Base-by-base conservation (phyloP, 2,113 vertebrate genomes). In the Tenrec ecaudatus region DNA sequence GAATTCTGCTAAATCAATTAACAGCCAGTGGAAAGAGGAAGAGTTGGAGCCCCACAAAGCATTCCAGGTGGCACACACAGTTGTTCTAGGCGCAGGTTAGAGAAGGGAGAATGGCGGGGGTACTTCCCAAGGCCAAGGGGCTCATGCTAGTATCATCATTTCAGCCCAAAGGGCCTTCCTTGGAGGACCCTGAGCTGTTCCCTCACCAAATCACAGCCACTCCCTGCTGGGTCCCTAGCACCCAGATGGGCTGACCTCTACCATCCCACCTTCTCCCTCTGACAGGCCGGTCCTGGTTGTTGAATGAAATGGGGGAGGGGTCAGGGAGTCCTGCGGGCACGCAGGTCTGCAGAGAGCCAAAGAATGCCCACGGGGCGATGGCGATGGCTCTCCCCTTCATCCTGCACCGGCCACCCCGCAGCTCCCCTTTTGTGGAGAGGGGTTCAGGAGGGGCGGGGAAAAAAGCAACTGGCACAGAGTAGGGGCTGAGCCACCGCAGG, bases 21-120 rank as follows among this genome's bases (percentile, higher is more conserved):
- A 82, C 60, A 85, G 40, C 71, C 82, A 92, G 76, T 57, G 38
- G 58, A 80, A 91, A 93, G 89, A 6, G 47, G 62, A 19, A 62
- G 77, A 86, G 31, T 17, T 47, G 40, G 87, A 71, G 71, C 78
- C 22, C 57, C 83, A 36, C 40, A 60, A 66, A 81, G 68, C 86
- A 69, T 77, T 86, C 7, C 1, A 11, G 66, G 23, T 47, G 86
- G 71, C 31, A 57, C 40, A 62, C 22, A 84, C 83, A 87, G 40
- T 47, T 68, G 86, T 64, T 23, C n/a, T 17, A 31, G 64, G 75
- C 22, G 79, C 29, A 68, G 33, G 64, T 60, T 78, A 83, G 82
- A 53, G 83, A 87, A 80, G 33, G 12, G 11, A 85, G 27, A 85
- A 36, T 47, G 62, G 82, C 75, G 17, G 27, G n/a, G 76, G 38